Percentiles rank a stretch among this genome's conserved stretches.
These are phyloP conservation scores for Holacanthus passer DNA, from an alignment of 2,113 vertebrate genomes.

Conservation along the genomic window DNA sequence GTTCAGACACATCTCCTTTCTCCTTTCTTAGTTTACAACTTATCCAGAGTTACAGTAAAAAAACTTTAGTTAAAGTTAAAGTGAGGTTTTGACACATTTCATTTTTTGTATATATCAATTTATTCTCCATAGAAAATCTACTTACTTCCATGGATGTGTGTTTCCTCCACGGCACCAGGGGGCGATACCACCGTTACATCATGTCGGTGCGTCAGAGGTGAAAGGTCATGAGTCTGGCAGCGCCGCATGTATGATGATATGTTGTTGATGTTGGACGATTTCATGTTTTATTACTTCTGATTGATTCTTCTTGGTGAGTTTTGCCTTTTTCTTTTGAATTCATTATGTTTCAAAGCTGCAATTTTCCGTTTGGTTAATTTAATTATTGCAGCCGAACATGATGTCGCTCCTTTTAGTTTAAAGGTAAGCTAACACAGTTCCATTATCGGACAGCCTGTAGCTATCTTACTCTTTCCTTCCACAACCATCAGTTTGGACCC, in stretches of 20 bases:
- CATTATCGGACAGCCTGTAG: conserved; percentile 30
- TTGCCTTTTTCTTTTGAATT: rapidly evolving
- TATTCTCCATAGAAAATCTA: not conserved
- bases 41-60: not conserved
- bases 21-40: not conserved
- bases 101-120: not conserved
- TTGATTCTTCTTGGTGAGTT: conserved; percentile 27
- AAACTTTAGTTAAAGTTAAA: too few species aligned
- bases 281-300: not conserved
- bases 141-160: rapidly evolving
- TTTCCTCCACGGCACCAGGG: conserved; percentile 35
- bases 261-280: conserved; percentile 33
- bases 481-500: not conserved
- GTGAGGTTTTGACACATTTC: not conserved
- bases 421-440: conserved; percentile 33
- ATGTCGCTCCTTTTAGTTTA: not conserved
- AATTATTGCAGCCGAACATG: too few species aligned
- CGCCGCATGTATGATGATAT: conserved; percentile 58
- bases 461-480: not conserved
- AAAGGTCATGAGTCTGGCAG: conserved; percentile 43
- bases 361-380: not conserved
- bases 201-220: not conserved
- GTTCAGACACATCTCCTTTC: not conserved
- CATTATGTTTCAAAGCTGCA: not conserved
- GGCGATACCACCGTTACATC: not conserved